Conservation (phyloP, 1,140 invertebrate species). For the Drosophila parabipectinata region DNA sequence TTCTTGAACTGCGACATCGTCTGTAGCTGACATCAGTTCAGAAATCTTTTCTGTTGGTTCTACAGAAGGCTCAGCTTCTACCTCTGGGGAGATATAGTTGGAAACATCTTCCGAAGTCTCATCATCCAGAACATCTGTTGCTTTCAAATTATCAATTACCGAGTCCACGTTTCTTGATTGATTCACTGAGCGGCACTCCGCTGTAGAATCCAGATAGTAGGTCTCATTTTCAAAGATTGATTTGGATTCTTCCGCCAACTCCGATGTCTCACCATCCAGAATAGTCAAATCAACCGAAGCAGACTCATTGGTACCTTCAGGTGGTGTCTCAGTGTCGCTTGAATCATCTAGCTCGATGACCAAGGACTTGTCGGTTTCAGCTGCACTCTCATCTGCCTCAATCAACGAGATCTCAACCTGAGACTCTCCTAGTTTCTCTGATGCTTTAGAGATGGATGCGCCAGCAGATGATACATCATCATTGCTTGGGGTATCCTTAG, state of each 20-base stretch:
- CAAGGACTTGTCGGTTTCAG: not conserved
- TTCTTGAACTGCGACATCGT: not conserved
- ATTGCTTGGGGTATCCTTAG: not conserved
- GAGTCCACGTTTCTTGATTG: not conserved
- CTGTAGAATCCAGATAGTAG: slow-evolving; percentile 7
- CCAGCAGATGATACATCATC: not conserved
- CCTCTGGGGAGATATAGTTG: no score
- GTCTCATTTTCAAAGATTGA: not conserved
- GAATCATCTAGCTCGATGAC: slow-evolving; percentile 15
- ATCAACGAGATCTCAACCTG: slow-evolving; percentile 24
- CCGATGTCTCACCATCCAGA: not conserved
- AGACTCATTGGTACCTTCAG: not conserved
- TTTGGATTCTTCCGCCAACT: not conserved
- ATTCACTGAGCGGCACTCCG: not conserved
- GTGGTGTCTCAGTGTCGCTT: not conserved
- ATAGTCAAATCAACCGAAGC: not conserved
- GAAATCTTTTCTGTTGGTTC: not conserved
- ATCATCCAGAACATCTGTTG: not conserved
- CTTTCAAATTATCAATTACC: not conserved
- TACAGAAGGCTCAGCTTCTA: no score
- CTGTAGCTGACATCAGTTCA: not conserved
- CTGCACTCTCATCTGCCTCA: slow-evolving; percentile 19
- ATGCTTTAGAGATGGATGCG: not conserved
- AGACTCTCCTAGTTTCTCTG: not conserved
- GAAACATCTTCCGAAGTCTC: no score